Percentiles rank a stretch among this genome's conserved stretches.
phyloP scores from a whole-genome alignment of 1,140 invertebrate species.

The Bombus soroeensis region DNA sequence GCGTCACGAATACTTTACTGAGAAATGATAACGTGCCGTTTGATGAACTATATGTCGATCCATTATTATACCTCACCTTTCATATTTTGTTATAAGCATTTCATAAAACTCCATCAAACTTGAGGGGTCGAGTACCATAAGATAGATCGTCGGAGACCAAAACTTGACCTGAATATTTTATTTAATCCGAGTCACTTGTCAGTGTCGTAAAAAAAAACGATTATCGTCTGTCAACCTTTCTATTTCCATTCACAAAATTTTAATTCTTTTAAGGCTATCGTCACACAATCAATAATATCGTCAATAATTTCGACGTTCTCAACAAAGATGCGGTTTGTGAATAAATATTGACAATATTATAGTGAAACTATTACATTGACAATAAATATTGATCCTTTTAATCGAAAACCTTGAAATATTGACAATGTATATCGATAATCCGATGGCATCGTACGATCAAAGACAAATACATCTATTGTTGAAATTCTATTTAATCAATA shows the following conservation, averaged over 20 bases:
- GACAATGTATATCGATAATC: no score
- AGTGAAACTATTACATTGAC: no score
- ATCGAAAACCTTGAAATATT: no score
- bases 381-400: no score
- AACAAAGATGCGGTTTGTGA: no score
- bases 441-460: no score
- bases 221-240: neutral
- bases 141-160: neutral
- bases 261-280: no score
- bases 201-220: neutral
- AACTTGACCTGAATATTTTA: neutral
- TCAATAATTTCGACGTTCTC: no score
- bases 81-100: neutral
- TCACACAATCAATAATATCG: no score
- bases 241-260: neutral
- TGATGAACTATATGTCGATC: neutral
- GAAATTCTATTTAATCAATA: no score
- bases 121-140: neutral
- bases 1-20: neutral
- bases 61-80: constrained; percentile 8
- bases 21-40: neutral
- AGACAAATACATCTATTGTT: no score
- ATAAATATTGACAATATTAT: no score
- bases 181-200: neutral
- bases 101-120: neutral